Evolutionary conservation across 2,113 vertebrate species (phyloP).

Genomic region (Gallinago undulata): DNA sequence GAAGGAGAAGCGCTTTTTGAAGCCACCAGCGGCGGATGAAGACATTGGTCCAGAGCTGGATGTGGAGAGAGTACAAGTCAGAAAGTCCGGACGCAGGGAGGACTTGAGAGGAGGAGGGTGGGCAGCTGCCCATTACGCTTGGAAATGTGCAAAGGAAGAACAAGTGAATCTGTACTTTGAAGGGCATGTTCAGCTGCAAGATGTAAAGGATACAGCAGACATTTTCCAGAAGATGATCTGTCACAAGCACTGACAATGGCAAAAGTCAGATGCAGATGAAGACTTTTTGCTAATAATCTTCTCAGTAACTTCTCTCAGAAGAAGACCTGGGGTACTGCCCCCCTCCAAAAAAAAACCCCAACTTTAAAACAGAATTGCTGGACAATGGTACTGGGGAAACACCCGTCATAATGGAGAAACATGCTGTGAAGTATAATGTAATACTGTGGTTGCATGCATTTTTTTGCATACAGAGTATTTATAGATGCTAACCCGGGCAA

Average conservation of each 20-base stretch:
- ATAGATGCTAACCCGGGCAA: not conserved
- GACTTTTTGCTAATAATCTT: not conserved
- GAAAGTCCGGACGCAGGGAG: not conserved
- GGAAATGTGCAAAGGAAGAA: not conserved
- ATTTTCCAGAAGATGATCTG: not conserved
- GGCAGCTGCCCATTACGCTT: fast-evolving
- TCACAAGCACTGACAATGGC: not conserved
- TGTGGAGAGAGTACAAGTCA: not conserved
- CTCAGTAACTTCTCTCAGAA: not conserved
- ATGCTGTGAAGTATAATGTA: not conserved
- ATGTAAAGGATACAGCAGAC: not conserved
- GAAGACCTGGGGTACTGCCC: not conserved
- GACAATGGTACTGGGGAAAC: not conserved
- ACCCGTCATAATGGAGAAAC: not conserved
- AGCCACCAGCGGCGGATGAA: not conserved
- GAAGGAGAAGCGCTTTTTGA: not conserved
- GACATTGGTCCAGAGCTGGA: not conserved
- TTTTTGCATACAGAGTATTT: not conserved
- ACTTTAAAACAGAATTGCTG: not conserved
- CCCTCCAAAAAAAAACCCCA: fast-evolving
- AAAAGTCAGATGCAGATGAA: not conserved
- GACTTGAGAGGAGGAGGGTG: not conserved
- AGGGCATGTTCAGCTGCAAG: not conserved
- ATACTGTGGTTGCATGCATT: not conserved
- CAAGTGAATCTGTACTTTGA: not conserved